phyloP scores from a whole-genome alignment of 2,888 invertebrate species.

The Erebia palarica region DNA sequence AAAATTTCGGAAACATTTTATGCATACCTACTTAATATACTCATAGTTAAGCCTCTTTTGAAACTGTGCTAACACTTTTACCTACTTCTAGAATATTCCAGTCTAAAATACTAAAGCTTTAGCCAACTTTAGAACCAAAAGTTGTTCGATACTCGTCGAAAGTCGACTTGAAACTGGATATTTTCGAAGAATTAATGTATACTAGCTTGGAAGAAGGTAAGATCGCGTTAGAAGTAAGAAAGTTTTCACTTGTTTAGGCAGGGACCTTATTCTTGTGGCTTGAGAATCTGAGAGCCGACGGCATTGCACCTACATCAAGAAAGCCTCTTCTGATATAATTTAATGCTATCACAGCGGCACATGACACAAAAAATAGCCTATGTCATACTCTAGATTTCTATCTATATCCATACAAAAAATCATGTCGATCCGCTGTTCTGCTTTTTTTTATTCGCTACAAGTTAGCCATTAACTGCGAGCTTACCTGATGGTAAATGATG shows the following conservation, averaged over 20 bases:
- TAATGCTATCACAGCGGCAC: too few species aligned
- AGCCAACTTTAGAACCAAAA: constrained; percentile 31
- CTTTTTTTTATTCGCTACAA: too few species aligned
- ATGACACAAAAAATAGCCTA: too few species aligned
- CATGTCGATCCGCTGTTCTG: too few species aligned
- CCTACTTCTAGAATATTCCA: constrained; percentile 29
- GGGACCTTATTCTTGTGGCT: not conserved
- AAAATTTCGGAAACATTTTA: too few species aligned
- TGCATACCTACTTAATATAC: too few species aligned
- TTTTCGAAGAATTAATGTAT: constrained; percentile 17
- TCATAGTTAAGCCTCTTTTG: constrained; percentile 3
- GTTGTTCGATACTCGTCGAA: constrained; percentile 25
- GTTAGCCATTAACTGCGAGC: too few species aligned
- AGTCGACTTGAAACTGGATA: constrained; percentile 20
- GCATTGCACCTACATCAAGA: too few species aligned
- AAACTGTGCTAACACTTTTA: constrained; percentile 21
- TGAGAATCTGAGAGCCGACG: not conserved
- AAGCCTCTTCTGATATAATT: too few species aligned
- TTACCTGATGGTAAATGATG: too few species aligned
- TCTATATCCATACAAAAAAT: too few species aligned
- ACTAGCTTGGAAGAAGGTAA: constrained; percentile 7
- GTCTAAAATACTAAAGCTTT: constrained; percentile 29
- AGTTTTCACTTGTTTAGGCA: not conserved
- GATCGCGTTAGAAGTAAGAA: not conserved
- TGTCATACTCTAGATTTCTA: too few species aligned